phyloP scores from a whole-genome alignment of 1,140 invertebrate genomes.

The Drosophila nannoptera region DNA sequence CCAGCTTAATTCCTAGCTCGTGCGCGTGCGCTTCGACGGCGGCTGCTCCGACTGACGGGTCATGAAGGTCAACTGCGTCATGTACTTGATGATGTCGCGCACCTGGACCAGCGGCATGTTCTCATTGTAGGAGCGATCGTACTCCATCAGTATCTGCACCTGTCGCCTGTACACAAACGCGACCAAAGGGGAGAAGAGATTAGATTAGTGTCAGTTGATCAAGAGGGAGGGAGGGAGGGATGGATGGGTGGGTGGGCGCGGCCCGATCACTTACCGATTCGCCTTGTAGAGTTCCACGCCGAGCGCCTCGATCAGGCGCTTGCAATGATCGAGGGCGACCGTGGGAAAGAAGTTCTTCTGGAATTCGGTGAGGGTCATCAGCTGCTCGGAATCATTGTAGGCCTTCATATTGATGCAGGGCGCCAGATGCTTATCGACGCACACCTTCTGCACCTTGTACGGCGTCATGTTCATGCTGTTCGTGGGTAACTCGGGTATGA shows the following conservation, averaged over 20 bases:
- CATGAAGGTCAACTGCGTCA: slow-evolving; percentile 92
- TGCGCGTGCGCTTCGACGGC: slow-evolving; percentile 73
- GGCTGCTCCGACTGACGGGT: slow-evolving; percentile 80
- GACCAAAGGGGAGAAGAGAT: neutral
- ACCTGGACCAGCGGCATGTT: slow-evolving; percentile 87
- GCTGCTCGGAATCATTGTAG: slow-evolving; percentile 87
- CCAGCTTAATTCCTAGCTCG: slow-evolving; percentile 79
- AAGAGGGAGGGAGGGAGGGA: neutral
- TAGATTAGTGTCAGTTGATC: too few relatives aligned
- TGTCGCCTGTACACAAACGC: slow-evolving; percentile 82
- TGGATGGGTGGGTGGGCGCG: neutral
- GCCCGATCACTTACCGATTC: slow-evolving; percentile 90
- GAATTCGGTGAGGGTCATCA: slow-evolving; percentile 90
- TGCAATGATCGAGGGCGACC: slow-evolving; percentile 85
- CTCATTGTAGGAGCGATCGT: slow-evolving; percentile 85
- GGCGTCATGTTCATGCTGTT: slow-evolving; percentile 66
- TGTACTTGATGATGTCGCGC: slow-evolving; percentile 88
- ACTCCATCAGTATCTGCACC: slow-evolving; percentile 86
- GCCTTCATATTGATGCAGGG: slow-evolving; percentile 92
- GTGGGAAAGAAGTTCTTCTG: slow-evolving; percentile 89
- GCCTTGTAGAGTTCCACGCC: slow-evolving; percentile 88
- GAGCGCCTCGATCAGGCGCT: slow-evolving; percentile 88
- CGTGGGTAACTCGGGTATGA: slow-evolving; percentile 73
- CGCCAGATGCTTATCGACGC: slow-evolving; percentile 88
- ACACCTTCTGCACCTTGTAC: slow-evolving; percentile 87